phyloP scores from a whole-genome alignment of 2,797 vertebrate species.

The Sebastes oblongus region DNA sequence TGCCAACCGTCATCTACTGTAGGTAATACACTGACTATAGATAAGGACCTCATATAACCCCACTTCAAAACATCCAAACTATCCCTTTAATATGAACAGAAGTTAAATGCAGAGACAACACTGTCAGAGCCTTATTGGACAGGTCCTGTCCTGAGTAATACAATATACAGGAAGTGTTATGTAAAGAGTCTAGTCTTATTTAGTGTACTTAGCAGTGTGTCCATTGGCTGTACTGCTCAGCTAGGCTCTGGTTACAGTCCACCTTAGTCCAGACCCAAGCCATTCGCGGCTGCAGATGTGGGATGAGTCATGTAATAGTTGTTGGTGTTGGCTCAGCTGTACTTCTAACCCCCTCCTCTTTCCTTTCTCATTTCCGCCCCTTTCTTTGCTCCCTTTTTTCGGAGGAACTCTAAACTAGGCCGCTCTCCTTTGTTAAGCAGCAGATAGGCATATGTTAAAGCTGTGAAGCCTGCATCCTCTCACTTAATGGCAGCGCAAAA shows the following conservation, averaged over 20 bases:
- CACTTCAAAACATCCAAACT: too few species aligned
- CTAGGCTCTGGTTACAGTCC: slow-evolving; percentile 39
- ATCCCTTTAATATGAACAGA: background rate
- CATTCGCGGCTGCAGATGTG: slow-evolving; percentile 65
- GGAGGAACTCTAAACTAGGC: slow-evolving; percentile 9
- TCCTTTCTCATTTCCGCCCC: slow-evolving; percentile 45
- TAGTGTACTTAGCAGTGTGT: slow-evolving; percentile 1
- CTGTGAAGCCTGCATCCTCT: slow-evolving; percentile 41
- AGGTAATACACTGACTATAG: too few species aligned
- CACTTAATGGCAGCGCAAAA: slow-evolving; percentile 31
- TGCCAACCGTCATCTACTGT: too few species aligned
- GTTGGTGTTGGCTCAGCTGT: slow-evolving; percentile 71
- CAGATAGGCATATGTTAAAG: slow-evolving; percentile 26
- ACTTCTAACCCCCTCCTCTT: slow-evolving; percentile 24
- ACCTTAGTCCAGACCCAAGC: slow-evolving; percentile 37
- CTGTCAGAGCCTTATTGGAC: background rate
- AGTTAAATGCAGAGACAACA: background rate
- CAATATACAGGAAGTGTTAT: background rate
- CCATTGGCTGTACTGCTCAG: slow-evolving; percentile 12
- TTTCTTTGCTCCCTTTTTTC: slow-evolving; percentile 23
- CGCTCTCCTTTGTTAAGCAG: slow-evolving; percentile 37
- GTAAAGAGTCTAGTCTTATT: slow-evolving; percentile 11
- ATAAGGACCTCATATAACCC: too few species aligned
- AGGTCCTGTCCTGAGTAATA: background rate
- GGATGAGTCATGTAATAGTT: slow-evolving; percentile 78